Base-by-base conservation (phyloP, 2,888 invertebrate species). In the Leptinotarsa peninsularis region DNA sequence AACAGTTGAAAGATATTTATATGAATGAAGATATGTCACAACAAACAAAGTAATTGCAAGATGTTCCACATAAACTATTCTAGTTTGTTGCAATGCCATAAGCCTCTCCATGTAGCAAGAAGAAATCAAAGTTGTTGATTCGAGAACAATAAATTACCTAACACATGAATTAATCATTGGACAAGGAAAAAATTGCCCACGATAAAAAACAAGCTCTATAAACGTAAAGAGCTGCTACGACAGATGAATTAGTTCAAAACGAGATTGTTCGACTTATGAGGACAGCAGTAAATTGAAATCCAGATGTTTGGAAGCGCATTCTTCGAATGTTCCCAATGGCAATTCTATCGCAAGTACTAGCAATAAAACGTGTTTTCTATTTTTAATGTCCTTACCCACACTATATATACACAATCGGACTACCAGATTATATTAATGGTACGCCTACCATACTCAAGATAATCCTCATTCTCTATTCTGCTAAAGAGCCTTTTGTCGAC, bases 311-410 rank as follows among this genome's bases (percentile, higher is more conserved):
- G 71, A 63, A 78, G 72, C 75, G 75, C 80, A 77, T 75, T 76
- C 78, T 75, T 72, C 70, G 76, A 72, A 80, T 78, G 76, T 78
- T 77, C 79, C 76, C 77, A 75, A 78, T 80, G 75, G 78, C 74
- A 78, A 79, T 80, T 75, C 75, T 80, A 79, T 80, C 78, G 76
- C 76, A 75, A 78, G 73, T 76, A 79, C 66, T 77, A 77, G 79
- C 80, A 71, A 81, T 81, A 79, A 81, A 80, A 81, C 79, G 78
- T 80, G 80, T 80, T 79, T 79, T 78, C 80, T 79, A 77, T 78
- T 76, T 69, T 78, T 80, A 77, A 80, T 78, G 79, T 74, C 60
- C 72, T 79, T 81, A 78, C 81, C 80, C 78, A 82, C 79, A 80
- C 78, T 75, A 80, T 81, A 81, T 77, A 79, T 79, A 79, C 77